These are phyloP conservation scores for Hirtodrosophila cameraria DNA, from an alignment of 2,888 invertebrate genomes.

Conservation along the genomic window DNA sequence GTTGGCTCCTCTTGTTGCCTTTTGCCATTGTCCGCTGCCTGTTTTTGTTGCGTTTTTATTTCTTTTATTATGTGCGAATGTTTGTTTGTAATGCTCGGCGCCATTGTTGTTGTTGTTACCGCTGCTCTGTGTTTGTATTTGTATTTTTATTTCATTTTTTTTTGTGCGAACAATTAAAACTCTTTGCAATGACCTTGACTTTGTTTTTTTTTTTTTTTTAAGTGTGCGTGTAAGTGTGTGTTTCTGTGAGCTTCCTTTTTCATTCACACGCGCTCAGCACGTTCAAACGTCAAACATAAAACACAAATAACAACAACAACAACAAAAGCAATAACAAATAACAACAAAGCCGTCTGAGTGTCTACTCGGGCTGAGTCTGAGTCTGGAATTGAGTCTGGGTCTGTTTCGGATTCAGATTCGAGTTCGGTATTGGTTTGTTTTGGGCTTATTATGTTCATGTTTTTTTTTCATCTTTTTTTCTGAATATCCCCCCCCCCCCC, in stretches of 20 bases:
- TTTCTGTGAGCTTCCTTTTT: slow-evolving; percentile 72
- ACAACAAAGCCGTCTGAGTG: slow-evolving; percentile 78
- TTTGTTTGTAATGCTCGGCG: slow-evolving; percentile 73
- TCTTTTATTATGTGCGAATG: slow-evolving; percentile 80
- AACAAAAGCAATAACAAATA: slow-evolving; percentile 31
- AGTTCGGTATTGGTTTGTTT: slow-evolving; percentile 44
- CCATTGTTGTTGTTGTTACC: slow-evolving; percentile 60
- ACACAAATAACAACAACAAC: slow-evolving; percentile 59
- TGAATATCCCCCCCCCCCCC: background rate
- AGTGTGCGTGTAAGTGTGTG: slow-evolving; percentile 37
- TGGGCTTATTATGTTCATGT: slow-evolving; percentile 51
- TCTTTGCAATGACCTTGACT: slow-evolving; percentile 84
- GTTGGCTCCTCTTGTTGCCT: slow-evolving; percentile 58
- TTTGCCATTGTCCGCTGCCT: slow-evolving; percentile 54
- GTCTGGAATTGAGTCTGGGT: slow-evolving; percentile 50
- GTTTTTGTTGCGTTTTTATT: slow-evolving; percentile 74
- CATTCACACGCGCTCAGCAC: slow-evolving; percentile 79
- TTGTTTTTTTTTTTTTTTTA: slow-evolving; percentile 78
- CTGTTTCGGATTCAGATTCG: slow-evolving; percentile 23
- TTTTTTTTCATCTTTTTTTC: slow-evolving; percentile 1
- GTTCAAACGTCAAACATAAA: slow-evolving; percentile 78
- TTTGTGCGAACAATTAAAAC: slow-evolving; percentile 83
- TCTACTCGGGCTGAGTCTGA: slow-evolving; percentile 68
- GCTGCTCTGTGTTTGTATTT: slow-evolving; percentile 45
- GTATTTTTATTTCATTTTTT: slow-evolving; percentile 56